phyloP scores from a whole-genome alignment of 92 coral and sea anemone genomes.

The Desmophyllum pertusum region DNA sequence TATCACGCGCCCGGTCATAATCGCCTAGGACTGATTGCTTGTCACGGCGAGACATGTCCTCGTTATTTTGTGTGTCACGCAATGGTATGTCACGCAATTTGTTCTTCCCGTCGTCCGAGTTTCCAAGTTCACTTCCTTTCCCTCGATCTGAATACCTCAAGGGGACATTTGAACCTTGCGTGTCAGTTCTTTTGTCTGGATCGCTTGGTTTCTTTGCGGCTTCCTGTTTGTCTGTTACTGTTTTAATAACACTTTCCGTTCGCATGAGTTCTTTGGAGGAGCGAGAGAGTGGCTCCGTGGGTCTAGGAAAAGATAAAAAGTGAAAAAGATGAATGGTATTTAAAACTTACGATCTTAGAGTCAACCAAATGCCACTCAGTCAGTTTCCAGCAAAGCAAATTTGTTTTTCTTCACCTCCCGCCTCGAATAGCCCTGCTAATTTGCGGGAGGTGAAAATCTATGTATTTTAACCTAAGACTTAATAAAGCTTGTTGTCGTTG shows the following conservation, averaged over 20 bases:
- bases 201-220: conserved; percentile 28
- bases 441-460: too few relatives aligned
- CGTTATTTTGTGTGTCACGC: conserved; percentile 24
- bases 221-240: conserved; percentile 68
- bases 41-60: conserved; percentile 42
- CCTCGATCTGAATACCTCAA: conserved; percentile 21
- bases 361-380: too few relatives aligned
- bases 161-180: conserved; percentile 18
- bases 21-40: conserved; percentile 17
- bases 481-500: too few relatives aligned
- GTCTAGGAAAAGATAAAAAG: background rate
- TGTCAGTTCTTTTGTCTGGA: conserved; percentile 37
- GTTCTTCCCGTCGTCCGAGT: conserved; percentile 23
- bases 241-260: conserved; percentile 96
- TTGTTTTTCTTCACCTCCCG: too few relatives aligned
- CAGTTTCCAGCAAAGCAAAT: too few relatives aligned
- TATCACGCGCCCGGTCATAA: conserved; percentile 33
- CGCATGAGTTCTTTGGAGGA: conserved; percentile 75
- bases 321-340: background rate
- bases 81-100: conserved; percentile 18
- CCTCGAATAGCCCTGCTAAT: too few relatives aligned
- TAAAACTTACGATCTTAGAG: too few relatives aligned
- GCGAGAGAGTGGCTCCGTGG: conserved; percentile 22
- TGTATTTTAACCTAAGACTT: too few relatives aligned
- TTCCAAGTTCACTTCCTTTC: conserved; percentile 31